Evolutionary conservation across 2,113 vertebrate species (phyloP).

Genomic region (Calypte anna): DNA sequence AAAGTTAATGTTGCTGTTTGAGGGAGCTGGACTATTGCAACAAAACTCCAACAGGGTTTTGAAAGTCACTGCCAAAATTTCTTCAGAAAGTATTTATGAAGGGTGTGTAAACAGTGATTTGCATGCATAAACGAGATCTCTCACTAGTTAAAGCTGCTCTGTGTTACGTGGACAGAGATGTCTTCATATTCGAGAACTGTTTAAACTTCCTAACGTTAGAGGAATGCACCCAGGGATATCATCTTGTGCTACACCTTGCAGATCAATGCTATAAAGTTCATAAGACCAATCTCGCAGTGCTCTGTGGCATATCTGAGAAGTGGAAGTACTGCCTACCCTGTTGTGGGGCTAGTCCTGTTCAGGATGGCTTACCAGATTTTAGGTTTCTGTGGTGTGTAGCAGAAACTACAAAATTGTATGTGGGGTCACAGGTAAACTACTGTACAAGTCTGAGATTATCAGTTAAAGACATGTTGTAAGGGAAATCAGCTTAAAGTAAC

Average conservation of each 20-base stretch:
- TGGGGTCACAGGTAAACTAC: neutral
- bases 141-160: neutral
- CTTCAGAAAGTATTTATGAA: neutral
- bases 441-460: neutral
- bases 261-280: neutral
- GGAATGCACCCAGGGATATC: neutral
- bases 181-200: neutral
- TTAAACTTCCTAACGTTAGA: neutral
- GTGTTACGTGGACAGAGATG: fast-evolving
- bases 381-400: neutral
- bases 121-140: neutral
- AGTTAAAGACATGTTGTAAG: neutral
- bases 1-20: neutral
- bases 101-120: neutral
- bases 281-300: neutral
- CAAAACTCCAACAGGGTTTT: neutral
- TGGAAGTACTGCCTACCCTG: neutral
- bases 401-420: neutral
- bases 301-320: neutral
- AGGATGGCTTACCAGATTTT: neutral
- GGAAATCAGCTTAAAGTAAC: neutral
- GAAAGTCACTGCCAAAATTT: neutral
- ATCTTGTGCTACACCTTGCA: neutral
- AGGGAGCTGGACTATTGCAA: neutral
- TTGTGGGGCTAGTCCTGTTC: neutral